Conservation (phyloP, 23 tunicate species). For the Phallusia fumigata region DNA sequence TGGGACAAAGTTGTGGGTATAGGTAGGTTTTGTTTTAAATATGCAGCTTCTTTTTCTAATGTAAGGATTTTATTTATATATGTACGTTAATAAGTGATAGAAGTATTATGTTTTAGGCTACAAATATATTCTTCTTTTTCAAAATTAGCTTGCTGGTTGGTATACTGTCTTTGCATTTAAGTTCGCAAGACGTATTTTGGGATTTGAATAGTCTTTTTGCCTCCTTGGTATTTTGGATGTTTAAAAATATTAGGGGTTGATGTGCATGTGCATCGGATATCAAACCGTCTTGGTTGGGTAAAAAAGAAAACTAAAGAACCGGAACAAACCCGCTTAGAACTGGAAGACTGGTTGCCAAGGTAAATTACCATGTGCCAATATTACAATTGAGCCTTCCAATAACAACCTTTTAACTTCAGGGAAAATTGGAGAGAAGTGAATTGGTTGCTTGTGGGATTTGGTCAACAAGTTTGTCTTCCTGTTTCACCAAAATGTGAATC, state of each 20-base stretch:
- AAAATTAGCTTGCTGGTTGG: too few relatives aligned
- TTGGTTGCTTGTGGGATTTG: slow-evolving; percentile 94
- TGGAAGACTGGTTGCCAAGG: slow-evolving; percentile 95
- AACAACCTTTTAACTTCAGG: slow-evolving; percentile 21
- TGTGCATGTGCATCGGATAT: slow-evolving; percentile 97
- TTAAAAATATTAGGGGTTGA: slow-evolving; percentile 83
- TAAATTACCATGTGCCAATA: slow-evolving; percentile 14
- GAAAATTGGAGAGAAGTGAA: slow-evolving; percentile 89
- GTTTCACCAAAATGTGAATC: slow-evolving; percentile 66
- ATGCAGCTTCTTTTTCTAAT: too few relatives aligned
- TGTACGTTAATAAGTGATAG: too few relatives aligned
- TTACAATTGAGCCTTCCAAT: not conserved
- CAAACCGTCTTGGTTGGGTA: slow-evolving; percentile 84
- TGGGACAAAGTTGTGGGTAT: slow-evolving; percentile 97
- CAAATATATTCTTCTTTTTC: too few relatives aligned
- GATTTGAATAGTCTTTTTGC: too few relatives aligned
- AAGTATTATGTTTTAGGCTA: too few relatives aligned
- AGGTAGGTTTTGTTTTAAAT: slow-evolving; percentile 33
- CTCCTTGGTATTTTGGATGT: not conserved
- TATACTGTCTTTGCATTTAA: too few relatives aligned
- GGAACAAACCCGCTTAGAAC: slow-evolving; percentile 82
- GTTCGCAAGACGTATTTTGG: too few relatives aligned
- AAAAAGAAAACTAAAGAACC: slow-evolving; percentile 72
- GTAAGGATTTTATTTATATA: too few relatives aligned
- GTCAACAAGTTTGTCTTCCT: slow-evolving; percentile 95